phyloP scores from a whole-genome alignment of 2,888 invertebrate species.

The Pedicia rivosa region DNA sequence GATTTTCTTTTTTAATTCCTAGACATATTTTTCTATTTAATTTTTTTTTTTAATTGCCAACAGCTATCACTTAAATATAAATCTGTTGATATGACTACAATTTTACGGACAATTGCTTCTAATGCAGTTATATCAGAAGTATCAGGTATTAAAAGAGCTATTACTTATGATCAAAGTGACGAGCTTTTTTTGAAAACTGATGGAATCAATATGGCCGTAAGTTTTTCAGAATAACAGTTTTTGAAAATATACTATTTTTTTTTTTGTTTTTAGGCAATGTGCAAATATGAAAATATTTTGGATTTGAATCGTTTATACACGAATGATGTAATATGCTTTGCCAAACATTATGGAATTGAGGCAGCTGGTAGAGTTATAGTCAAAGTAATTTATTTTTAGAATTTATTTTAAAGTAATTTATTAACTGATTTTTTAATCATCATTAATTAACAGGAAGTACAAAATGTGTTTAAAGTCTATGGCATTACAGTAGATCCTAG shows the following conservation, averaged over 20 bases:
- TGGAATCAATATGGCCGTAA: conserved; percentile 77
- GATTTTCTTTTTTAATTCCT: conserved; percentile 15
- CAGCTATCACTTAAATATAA: conserved; percentile 42
- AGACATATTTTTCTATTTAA: not conserved
- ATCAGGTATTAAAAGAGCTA: conserved; percentile 66
- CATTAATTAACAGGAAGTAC: conserved; percentile 50
- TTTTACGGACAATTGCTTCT: conserved; percentile 50
- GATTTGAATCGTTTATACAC: conserved; percentile 73
- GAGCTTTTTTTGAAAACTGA: conserved; percentile 73
- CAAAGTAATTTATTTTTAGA: conserved; percentile 33
- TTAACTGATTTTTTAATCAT: conserved; percentile 2
- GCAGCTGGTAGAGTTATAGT: conserved; percentile 84
- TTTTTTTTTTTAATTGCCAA: conserved; percentile 14
- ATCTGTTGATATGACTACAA: conserved; percentile 58
- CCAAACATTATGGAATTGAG: conserved; percentile 87
- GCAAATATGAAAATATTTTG: conserved; percentile 58
- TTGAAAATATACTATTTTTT: not conserved
- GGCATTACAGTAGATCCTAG: conserved; percentile 91
- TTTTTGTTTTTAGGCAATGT: conserved; percentile 49
- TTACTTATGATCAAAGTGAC: conserved; percentile 53
- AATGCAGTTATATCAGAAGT: conserved; percentile 67
- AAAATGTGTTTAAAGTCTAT: conserved; percentile 92
- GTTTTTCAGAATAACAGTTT: conserved; percentile 13
- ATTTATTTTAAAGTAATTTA: too few relatives aligned
- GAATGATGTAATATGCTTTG: conserved; percentile 88